Base-by-base conservation (phyloP, 1,140 invertebrate species). In the Drosophila eugracilis region DNA sequence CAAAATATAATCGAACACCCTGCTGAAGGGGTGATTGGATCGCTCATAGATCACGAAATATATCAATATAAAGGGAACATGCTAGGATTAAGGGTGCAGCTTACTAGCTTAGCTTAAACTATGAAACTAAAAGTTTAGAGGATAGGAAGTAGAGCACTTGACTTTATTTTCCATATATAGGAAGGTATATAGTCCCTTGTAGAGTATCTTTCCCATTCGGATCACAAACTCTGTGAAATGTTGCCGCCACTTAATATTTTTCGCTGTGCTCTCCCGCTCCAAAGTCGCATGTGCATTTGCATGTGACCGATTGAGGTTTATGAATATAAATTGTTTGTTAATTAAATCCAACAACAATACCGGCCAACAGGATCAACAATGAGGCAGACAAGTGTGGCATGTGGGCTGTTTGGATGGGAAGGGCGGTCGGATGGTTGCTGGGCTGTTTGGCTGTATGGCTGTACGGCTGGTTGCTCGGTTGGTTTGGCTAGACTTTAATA, bases 251-350 rank as follows among this genome's bases (percentile, higher is more conserved):
- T 60, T 36, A 59, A 57, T 50, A 67, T 81, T 50, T 50, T 62
- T 52, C 44, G 45, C 54, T 55, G 42, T 34, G 65, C 62, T 44
- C 54, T 57, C 36, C 53, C 44, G 10, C 37, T n/a, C 26, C 22
- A 42, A 26, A 75, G 37, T 76, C 75, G 34, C 66, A 58, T 81
- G 78, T 60, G 74, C 75, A 88, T 88, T 89, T 88, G 71, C 83
- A 88, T 88, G 84, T 89, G 84, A 88, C 84, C 78, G 84, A 83
- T 83, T 89, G 84, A 63, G 78, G 83, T 70, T 88, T 88, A 88
- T 88, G 83, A 88, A 89, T 88, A 88, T 88, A 88, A 88, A 88
- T 88, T 88, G 84, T 88, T 83, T 83, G 84, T 88, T 88, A 88
- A 88, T 88, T 88, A 88, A 88, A 83, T 76, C 58, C 83, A 88